Conservation (phyloP, 2,113 vertebrate species). For the Rhegmatorhina hoffmannsi region DNA sequence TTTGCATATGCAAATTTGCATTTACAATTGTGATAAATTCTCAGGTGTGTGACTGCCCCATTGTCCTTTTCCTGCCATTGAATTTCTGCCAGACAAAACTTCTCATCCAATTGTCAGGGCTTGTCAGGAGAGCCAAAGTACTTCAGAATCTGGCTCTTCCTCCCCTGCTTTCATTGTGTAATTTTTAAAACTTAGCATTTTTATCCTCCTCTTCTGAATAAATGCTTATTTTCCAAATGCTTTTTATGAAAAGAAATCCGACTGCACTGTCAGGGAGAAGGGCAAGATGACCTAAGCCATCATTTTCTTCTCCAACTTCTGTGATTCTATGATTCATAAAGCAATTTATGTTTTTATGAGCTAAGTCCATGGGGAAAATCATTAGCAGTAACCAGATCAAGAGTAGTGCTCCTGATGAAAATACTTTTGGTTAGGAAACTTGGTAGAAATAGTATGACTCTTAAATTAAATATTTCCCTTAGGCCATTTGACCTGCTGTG, state of each 20-base stretch:
- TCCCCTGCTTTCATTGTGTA: neutral
- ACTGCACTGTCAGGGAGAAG: slow-evolving; percentile 24
- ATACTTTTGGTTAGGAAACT: slow-evolving; percentile 61
- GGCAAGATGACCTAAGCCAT: slow-evolving; percentile 60
- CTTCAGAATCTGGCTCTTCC: neutral
- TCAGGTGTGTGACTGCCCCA: neutral
- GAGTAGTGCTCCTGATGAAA: slow-evolving; percentile 47
- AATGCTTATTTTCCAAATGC: neutral
- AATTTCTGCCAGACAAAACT: neutral
- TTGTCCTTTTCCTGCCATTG: neutral
- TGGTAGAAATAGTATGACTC: slow-evolving; percentile 12
- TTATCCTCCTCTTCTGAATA: slow-evolving; percentile 2
- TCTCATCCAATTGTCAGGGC: neutral
- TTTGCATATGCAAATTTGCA: neutral
- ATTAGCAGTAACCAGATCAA: slow-evolving; percentile 58
- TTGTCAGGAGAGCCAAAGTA: neutral
- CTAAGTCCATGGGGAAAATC: slow-evolving; percentile 47
- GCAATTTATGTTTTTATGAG: slow-evolving; percentile 50
- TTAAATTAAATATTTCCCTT: slow-evolving; percentile 36
- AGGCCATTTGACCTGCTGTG: slow-evolving; percentile 20
- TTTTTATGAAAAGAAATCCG: neutral
- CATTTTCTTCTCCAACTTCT: slow-evolving; percentile 57
- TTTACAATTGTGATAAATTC: neutral
- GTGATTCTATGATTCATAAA: slow-evolving; percentile 59
- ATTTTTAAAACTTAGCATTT: neutral